Evolutionary conservation across 2,888 invertebrate species (phyloP).

Genomic region (Dynastes hyllus): DNA sequence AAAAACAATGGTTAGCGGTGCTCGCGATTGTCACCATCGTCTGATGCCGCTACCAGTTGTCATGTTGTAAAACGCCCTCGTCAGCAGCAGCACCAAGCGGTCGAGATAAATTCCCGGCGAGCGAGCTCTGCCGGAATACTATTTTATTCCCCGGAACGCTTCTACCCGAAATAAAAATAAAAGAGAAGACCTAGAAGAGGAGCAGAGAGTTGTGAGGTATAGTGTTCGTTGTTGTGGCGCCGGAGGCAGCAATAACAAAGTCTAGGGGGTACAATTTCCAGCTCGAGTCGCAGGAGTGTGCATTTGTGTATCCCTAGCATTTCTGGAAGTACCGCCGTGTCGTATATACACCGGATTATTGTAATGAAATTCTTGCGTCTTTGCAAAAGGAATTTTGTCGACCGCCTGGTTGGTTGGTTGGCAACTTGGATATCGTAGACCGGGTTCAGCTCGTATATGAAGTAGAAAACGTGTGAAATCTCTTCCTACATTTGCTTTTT

Average conservation of each 20-base stretch:
- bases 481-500: neutral
- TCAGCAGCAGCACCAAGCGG: neutral
- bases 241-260: slow-evolving; percentile 48
- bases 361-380: slow-evolving; percentile 49
- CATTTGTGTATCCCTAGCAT: neutral
- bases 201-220: slow-evolving; percentile 14
- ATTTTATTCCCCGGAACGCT: slow-evolving; percentile 8
- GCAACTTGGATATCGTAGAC: neutral
- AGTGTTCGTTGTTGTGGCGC: slow-evolving; percentile 45
- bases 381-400: slow-evolving; percentile 17
- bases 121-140: neutral
- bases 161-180: slow-evolving; percentile 37
- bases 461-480: neutral
- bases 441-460: neutral
- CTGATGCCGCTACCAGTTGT: neutral
- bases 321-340: neutral
- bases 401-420: neutral
- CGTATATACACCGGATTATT: slow-evolving; percentile 31
- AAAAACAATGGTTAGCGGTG: too few species aligned
- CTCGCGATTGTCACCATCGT: neutral
- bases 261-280: slow-evolving; percentile 42
- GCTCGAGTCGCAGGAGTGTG: neutral
- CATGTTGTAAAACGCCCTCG: slow-evolving; percentile 19
- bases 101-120: neutral
- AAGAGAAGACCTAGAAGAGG: neutral